phyloP scores from a whole-genome alignment of 1,140 invertebrate species.

The Eumeta japonica region DNA sequence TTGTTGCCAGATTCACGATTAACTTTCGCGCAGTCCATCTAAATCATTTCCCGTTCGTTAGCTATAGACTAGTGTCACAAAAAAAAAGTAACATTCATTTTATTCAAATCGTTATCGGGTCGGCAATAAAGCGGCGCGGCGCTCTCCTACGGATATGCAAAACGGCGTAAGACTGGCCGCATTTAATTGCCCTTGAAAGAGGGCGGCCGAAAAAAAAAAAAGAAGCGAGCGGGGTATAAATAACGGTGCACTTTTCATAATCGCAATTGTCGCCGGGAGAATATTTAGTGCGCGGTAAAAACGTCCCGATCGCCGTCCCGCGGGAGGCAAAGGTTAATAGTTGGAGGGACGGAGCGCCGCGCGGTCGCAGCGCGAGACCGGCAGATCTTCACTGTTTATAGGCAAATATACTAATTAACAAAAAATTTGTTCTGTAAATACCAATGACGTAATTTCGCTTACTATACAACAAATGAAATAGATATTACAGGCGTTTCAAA shows the following conservation, averaged over 20 bases:
- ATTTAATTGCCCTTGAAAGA: constrained; percentile 58
- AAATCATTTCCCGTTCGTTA: no score
- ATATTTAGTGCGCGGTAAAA: constrained; percentile 57
- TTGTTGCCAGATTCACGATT: no score
- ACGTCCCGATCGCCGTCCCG: constrained; percentile 29
- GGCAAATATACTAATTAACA: no score
- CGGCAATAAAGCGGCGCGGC: constrained; percentile 32
- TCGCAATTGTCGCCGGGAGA: constrained; percentile 56
- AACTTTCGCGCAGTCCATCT: no score
- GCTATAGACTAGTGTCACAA: no score
- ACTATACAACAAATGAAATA: no score
- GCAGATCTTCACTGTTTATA: no score
- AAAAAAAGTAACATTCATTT: no score
- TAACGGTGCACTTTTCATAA: constrained; percentile 58
- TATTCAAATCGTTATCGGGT: constrained; percentile 35
- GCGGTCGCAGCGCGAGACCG: no score
- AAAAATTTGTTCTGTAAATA: no score
- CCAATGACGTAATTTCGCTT: no score
- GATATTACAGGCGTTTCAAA: no score
- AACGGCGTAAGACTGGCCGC: constrained; percentile 48
- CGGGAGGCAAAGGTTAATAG: constrained; percentile 31
- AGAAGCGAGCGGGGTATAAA: constrained; percentile 49
- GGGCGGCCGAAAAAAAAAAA: constrained; percentile 53
- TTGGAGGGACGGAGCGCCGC: constrained; percentile 29
- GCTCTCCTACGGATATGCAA: constrained; percentile 50